phyloP scores from a whole-genome alignment of 2,888 invertebrate species.

The Drosophila pseudotakahashii region DNA sequence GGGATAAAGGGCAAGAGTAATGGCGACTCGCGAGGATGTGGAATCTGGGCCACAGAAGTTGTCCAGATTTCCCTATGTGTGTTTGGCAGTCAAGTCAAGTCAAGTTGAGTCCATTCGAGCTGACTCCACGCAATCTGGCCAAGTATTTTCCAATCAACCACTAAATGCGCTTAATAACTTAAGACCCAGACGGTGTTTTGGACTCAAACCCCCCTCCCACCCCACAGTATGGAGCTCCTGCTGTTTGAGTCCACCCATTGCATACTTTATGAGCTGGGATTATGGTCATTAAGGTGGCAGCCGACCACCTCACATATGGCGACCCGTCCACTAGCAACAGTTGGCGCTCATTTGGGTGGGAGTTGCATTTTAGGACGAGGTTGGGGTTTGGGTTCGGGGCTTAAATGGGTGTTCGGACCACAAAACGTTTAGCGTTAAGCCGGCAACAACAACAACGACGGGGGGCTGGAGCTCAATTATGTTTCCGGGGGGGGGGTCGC shows the following conservation, averaged over 20 bases:
- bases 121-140: conserved; percentile 12
- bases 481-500: conserved; percentile 1
- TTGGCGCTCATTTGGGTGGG: conserved; percentile 36
- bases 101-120: neutral
- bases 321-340: conserved; percentile 55
- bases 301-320: conserved; percentile 19
- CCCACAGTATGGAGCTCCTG: neutral
- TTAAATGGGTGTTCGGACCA: conserved; percentile 26
- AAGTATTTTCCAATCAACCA: conserved; percentile 38
- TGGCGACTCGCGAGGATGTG: neutral
- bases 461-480: conserved; percentile 52
- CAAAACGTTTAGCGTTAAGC: conserved; percentile 63
- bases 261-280: conserved; percentile 69
- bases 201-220: neutral
- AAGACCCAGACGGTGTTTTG: conserved; percentile 20
- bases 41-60: neutral
- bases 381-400: neutral
- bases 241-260: conserved; percentile 26
- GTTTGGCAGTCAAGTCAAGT: neutral
- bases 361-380: conserved; percentile 2
- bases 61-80: neutral
- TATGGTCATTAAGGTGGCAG: conserved; percentile 64
- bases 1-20: neutral
- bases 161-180: conserved; percentile 42
- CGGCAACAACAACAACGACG: conserved; percentile 30